Conservation (phyloP, 2,113 vertebrate species). For the Glareola pratincola region DNA sequence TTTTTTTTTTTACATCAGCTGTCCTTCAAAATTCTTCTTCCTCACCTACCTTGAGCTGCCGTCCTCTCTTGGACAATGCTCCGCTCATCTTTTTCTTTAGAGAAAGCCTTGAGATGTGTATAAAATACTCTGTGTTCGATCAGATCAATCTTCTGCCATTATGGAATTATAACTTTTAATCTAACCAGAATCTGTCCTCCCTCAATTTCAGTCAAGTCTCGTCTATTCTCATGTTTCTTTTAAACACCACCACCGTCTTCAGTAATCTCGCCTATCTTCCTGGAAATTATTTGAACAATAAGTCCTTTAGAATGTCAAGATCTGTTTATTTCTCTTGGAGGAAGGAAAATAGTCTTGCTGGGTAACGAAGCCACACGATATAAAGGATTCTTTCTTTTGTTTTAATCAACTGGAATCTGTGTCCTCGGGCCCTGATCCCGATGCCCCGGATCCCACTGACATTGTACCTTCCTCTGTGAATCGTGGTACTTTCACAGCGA, state of each 20-base stretch:
- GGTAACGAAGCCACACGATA: not conserved
- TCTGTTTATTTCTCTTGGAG: constrained; percentile 59
- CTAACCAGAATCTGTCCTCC: constrained; percentile 2
- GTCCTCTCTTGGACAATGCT: not conserved
- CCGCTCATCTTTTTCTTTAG: not conserved
- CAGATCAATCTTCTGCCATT: constrained; percentile 37
- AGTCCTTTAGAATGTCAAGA: constrained; percentile 37
- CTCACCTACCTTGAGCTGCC: constrained; percentile 2
- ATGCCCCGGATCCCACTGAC: not conserved
- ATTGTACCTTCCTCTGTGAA: not conserved
- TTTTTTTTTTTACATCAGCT: not conserved
- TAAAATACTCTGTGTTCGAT: constrained; percentile 22
- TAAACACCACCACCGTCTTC: constrained; percentile 14
- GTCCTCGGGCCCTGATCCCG: not conserved
- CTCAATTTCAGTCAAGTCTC: not conserved
- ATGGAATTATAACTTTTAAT: constrained; percentile 50
- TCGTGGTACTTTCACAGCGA: not conserved
- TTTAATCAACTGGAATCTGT: constrained; percentile 15
- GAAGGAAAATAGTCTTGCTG: constrained; percentile 31
- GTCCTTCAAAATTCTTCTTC: not conserved
- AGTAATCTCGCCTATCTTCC: constrained; percentile 17
- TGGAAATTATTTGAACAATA: constrained; percentile 51
- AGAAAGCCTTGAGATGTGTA: not conserved
- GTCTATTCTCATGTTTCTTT: constrained; percentile 11
- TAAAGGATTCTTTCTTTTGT: constrained; percentile 45